Evolutionary conservation across 2,797 vertebrate species (phyloP).

Genomic region (Liasis olivaceus): DNA sequence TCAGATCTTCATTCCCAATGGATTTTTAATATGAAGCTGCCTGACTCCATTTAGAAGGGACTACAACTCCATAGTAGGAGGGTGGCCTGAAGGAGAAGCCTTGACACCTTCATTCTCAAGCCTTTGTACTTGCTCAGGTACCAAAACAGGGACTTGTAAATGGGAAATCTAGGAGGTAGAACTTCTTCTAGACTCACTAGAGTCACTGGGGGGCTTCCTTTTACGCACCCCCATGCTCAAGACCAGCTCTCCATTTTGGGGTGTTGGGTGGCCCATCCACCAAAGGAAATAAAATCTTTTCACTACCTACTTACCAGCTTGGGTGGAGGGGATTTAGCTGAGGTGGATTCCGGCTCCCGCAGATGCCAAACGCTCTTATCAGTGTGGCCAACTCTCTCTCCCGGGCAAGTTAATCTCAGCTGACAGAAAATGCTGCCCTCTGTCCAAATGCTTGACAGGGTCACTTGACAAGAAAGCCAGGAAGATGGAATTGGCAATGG

Average conservation of each 20-base stretch:
- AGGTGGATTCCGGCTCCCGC: background rate
- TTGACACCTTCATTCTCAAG: too few relatives aligned
- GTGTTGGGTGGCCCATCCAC: background rate
- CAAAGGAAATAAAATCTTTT: background rate
- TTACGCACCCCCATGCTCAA: background rate
- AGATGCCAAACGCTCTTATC: background rate
- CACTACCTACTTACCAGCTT: background rate
- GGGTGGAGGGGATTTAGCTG: background rate
- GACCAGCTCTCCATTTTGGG: background rate
- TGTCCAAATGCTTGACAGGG: slow-evolving; percentile 57
- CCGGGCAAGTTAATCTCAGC: slow-evolving; percentile 15
- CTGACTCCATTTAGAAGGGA: too few relatives aligned
- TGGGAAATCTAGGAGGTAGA: background rate
- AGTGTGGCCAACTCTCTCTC: slow-evolving; percentile 17
- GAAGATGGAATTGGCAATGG: slow-evolving; percentile 3
- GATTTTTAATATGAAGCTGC: too few relatives aligned
- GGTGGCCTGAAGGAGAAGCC: too few relatives aligned
- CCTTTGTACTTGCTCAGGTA: too few relatives aligned
- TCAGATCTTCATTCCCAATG: too few relatives aligned
- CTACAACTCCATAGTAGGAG: too few relatives aligned
- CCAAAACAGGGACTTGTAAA: too few relatives aligned
- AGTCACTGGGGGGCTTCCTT: background rate
- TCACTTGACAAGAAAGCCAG: slow-evolving; percentile 49
- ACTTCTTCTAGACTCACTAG: background rate
- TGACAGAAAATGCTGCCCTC: slow-evolving; percentile 48